Base-by-base conservation (phyloP, 1,140 invertebrate genomes). In the Orchestia grillus region DNA sequence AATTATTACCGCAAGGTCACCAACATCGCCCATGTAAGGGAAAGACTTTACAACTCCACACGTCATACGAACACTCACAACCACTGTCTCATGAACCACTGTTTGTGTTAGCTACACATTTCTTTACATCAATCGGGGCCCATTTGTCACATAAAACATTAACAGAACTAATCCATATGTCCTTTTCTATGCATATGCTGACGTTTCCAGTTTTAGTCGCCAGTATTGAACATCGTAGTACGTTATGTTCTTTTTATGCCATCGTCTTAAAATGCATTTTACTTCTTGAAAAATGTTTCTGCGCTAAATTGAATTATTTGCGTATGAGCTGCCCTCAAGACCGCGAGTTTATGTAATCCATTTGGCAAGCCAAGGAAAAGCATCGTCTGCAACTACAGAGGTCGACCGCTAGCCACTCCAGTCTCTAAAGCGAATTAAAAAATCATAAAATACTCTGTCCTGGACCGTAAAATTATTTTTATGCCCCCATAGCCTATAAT, bases 381-480 rank as follows among this genome's bases (percentile, higher is more conserved):
- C 28, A 36, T 77, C 62, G 62, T 77, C 47, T 19, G 47, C 47
- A 77, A 77, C 43, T 41, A 41, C 88, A 90, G 41, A 41, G 43
- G 88, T 42, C 92, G 44, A 44, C 92, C 43, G 44, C 43, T 94
- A 44, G 43, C 92, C 92, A 44, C 92, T 94, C 44, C 36, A 44
- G 92, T 44, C 92, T 94, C 43, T 94, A 94, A 94, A 94, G 92
- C 92, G 92, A 94, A 94, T 94, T 94, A 94, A 94, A 94, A 94
- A 94, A 94, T 94, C 92, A 94, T 94, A 94, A 94, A 94, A 94
- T 94, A 94, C 41, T 94, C 92, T 94, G 92, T 94, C 92, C 92
- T 94, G 44, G 43, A 44, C 92, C 92, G 92, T 94, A 94, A 94
- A 94, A 94, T 94, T 94, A 94, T 94, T 94, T 44, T 94, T 94